Base-by-base conservation (phyloP, 2,888 invertebrate genomes). In the Fragum whitleyi region DNA sequence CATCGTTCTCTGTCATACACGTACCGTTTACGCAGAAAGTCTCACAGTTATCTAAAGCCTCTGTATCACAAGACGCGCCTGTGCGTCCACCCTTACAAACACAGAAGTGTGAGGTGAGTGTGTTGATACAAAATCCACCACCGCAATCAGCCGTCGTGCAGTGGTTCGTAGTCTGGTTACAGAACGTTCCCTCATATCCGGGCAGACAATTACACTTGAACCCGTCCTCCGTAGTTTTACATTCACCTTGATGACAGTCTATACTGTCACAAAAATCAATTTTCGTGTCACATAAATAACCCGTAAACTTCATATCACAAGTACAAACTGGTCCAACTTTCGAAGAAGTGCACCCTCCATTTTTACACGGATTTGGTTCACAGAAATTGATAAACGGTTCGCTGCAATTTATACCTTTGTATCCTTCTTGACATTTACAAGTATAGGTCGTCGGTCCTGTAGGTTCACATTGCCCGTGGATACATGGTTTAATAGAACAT, bases 191-290 rank as follows among this genome's bases (percentile, higher is more conserved):
- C 28, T 78, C 42, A 28, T 57, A 78, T 6, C 82, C 82, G 7
- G 76, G 65, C 19, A 74, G 36, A 67, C 79, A 84, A 14, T 62
- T 61, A 57, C 79, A 81, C n/a, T 29, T 36, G 51, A 77, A 80
- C 19, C 53, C 74, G n/a, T 61, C 71, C 1, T 79, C 72, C 0
- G 55, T n/a, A 19, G 51, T 81, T 0, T 68, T 29, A 57, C 87
- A 87, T 32, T 79, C 84, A 2, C 87, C 87, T 39, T 83, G 73
- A 23, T 72, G 69, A 59, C 87, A 87, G 16, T 76, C 69, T 7
- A 83, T 71, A 19, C 61, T 68, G 19, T 73, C 42, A 76, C 83
- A 83, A 51, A 71, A 62, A 29, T 83, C 51, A 6, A 68, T 77
- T 42, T 69, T 79, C 19, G 42, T 32, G 21, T 83, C 77, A 65